Conservation (phyloP, 2,113 vertebrate genomes). For the Caranx melampygus region DNA sequence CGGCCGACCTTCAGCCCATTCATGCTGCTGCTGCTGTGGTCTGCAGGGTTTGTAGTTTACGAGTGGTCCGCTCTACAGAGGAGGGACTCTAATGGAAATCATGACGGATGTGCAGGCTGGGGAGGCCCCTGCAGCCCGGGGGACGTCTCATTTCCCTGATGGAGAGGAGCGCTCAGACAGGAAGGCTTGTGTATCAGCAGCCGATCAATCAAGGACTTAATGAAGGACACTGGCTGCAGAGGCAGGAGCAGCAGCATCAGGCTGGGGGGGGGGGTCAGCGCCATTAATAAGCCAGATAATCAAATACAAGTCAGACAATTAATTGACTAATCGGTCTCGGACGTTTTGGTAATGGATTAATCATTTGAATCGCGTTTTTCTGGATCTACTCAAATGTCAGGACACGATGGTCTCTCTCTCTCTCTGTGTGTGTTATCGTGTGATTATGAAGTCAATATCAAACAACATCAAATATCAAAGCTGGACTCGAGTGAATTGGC, state of each 20-base stretch:
- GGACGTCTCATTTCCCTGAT: constrained; percentile 21
- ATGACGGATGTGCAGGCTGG: constrained; percentile 12
- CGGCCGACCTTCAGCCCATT: neutral
- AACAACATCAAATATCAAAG: neutral
- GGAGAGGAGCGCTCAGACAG: neutral
- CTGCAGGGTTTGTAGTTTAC: neutral
- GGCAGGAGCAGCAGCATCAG: neutral
- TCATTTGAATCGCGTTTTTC: neutral
- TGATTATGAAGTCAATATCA: neutral
- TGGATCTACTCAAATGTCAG: neutral
- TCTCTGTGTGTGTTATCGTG: too few species aligned
- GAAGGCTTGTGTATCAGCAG: constrained; percentile 28
- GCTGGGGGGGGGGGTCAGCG: neutral
- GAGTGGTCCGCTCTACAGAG: neutral
- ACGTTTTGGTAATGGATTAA: neutral
- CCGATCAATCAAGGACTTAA: constrained; percentile 37
- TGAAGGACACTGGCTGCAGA: constrained; percentile 29
- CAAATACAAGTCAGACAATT: neutral
- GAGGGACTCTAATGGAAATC: constrained; percentile 30
- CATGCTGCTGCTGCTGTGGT: neutral
- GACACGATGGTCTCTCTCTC: neutral
- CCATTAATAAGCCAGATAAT: constrained; percentile 29
- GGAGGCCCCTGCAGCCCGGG: constrained; percentile 5
- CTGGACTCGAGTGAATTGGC: neutral
- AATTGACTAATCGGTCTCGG: neutral